Conservation (phyloP, 2,888 invertebrate genomes). For the Drosophila buzzatii region DNA sequence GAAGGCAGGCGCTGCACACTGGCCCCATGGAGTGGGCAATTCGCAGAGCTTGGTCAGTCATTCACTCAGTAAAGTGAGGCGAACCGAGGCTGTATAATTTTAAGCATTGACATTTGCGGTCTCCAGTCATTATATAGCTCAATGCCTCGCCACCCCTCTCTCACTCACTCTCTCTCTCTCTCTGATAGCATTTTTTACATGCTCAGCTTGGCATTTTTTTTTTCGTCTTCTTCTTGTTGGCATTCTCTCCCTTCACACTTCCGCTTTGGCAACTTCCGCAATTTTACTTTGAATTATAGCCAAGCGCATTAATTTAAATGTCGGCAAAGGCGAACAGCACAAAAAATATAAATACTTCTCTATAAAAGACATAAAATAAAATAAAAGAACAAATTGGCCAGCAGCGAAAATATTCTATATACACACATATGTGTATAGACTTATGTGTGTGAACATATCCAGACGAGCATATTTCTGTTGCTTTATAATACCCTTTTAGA, state of each 20-base stretch:
- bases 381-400: constrained; percentile 24
- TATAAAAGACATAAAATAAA: constrained; percentile 17
- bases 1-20: neutral
- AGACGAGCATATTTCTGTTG: constrained; percentile 34
- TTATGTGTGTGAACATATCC: constrained; percentile 12
- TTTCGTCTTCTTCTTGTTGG: constrained; percentile 34
- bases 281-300: constrained; percentile 81
- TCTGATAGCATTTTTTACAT: constrained; percentile 25
- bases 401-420: constrained; percentile 27
- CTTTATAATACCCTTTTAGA: constrained; percentile 5
- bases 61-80: constrained; percentile 32
- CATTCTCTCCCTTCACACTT: constrained; percentile 73
- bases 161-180: constrained; percentile 6
- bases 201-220: constrained; percentile 22
- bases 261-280: constrained; percentile 80
- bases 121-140: constrained; percentile 72
- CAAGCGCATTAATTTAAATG: constrained; percentile 81
- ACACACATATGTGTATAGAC: neutral
- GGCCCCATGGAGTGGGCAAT: neutral
- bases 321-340: constrained; percentile 69
- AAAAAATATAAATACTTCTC: constrained; percentile 66
- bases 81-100: constrained; percentile 72
- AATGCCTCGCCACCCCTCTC: neutral
- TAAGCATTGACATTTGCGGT: constrained; percentile 80
- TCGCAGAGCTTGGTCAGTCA: neutral